These are phyloP conservation scores for Pardosa pseudoannulata DNA, from an alignment of 2,888 invertebrate genomes.

Conservation along the genomic window DNA sequence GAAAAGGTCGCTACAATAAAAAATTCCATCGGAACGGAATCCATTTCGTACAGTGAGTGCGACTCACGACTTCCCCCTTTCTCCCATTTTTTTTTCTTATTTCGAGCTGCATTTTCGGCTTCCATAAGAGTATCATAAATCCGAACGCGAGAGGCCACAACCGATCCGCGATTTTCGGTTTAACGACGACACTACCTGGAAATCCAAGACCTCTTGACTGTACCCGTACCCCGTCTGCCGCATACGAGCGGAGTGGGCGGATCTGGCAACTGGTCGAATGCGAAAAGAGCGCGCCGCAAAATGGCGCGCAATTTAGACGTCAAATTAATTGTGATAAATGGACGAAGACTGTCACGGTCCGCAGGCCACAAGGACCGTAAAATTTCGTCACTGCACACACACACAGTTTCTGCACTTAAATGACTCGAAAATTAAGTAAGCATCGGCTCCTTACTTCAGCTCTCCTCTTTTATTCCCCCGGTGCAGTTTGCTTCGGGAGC, in stretches of 20 bases:
- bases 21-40: slow-evolving; percentile 43
- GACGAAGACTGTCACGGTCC: slow-evolving; percentile 58
- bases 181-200: slow-evolving; percentile 59
- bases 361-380: slow-evolving; percentile 53
- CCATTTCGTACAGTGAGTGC: slow-evolving; percentile 12
- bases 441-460: slow-evolving; percentile 18
- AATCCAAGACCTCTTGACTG: slow-evolving; percentile 42
- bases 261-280: slow-evolving; percentile 44
- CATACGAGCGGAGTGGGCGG: slow-evolving; percentile 43
- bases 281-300: slow-evolving; percentile 60
- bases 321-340: slow-evolving; percentile 72
- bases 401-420: slow-evolving; percentile 30
- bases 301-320: slow-evolving; percentile 70
- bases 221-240: slow-evolving; percentile 46
- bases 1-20: slow-evolving; percentile 56
- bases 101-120: slow-evolving; percentile 8
- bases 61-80: slow-evolving; percentile 16
- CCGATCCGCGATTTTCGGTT: slow-evolving; percentile 27
- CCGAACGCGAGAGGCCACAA: slow-evolving; percentile 38
- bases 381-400: slow-evolving; percentile 68
- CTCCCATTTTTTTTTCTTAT: slow-evolving; percentile 30
- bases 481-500: background rate
- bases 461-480: background rate
- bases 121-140: slow-evolving; percentile 49
- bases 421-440: slow-evolving; percentile 64